Percentiles rank a stretch among this genome's conserved stretches.
Evolutionary conservation across 2,888 invertebrate genomes (phyloP).

Genomic region (Calameuta filiformis): DNA sequence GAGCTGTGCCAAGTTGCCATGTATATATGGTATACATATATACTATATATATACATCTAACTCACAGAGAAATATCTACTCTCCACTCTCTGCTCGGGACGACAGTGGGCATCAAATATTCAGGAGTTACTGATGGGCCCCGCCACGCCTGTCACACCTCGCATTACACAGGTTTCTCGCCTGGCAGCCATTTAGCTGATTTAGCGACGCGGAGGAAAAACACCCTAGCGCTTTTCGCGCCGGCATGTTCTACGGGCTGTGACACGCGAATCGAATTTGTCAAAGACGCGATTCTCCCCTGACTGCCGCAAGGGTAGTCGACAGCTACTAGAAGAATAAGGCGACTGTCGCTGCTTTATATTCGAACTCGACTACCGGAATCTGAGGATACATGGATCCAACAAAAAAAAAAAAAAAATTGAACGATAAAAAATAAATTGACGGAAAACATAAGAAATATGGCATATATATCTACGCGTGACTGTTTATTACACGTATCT

Average conservation of each 20-base stretch:
- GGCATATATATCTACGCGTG: neutral
- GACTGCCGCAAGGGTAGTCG: neutral
- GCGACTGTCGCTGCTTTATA: slow-evolving; percentile 34
- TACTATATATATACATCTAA: neutral
- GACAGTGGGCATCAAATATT: slow-evolving; percentile 37
- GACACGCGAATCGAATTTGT: slow-evolving; percentile 62
- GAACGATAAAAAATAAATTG: neutral
- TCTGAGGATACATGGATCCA: neutral
- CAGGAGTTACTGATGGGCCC: slow-evolving; percentile 46
- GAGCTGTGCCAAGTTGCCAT: neutral
- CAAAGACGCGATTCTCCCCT: slow-evolving; percentile 42
- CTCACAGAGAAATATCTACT: neutral
- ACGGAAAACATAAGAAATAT: neutral
- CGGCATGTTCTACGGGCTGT: slow-evolving; percentile 52
- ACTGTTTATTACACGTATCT: neutral
- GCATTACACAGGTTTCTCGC: slow-evolving; percentile 47
- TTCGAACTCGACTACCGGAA: neutral
- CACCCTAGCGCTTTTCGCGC: slow-evolving; percentile 47
- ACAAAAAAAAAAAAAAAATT: neutral
- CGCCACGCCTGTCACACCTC: slow-evolving; percentile 41
- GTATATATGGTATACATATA: no score
- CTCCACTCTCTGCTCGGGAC: neutral
- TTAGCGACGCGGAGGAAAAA: slow-evolving; percentile 39
- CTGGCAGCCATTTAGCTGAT: slow-evolving; percentile 52
- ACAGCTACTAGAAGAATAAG: slow-evolving; percentile 4